Evolutionary conservation across 2,797 vertebrate species (phyloP).

Genomic region (Semotilus atromaculatus): DNA sequence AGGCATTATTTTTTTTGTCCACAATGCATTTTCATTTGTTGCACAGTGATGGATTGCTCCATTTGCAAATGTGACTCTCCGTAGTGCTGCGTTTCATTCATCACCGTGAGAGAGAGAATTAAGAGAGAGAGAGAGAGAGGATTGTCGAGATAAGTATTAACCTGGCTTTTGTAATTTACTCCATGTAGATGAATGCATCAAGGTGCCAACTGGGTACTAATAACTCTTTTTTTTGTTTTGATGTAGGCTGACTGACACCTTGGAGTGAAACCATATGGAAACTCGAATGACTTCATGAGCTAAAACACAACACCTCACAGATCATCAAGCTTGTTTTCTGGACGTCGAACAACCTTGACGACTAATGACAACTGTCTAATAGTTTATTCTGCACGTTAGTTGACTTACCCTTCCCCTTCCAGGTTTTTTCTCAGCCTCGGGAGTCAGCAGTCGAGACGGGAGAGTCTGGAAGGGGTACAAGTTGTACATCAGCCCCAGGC

Average conservation of each 20-base stretch:
- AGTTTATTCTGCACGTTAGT: slow-evolving; percentile 2
- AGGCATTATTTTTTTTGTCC: slow-evolving; percentile 11
- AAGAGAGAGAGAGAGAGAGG: not conserved
- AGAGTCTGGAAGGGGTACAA: slow-evolving; percentile 54
- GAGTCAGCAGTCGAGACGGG: slow-evolving; percentile 37
- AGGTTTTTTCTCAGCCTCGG: slow-evolving; percentile 46
- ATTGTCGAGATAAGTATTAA: not conserved
- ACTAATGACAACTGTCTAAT: slow-evolving; percentile 10
- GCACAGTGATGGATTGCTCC: slow-evolving; percentile 6
- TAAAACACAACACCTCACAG: slow-evolving; percentile 32
- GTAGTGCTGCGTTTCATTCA: slow-evolving; percentile 19
- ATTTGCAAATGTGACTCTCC: slow-evolving; percentile 26
- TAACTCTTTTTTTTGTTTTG: slow-evolving; percentile 13
- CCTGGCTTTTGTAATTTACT: slow-evolving; percentile 34
- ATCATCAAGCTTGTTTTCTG: slow-evolving; percentile 16
- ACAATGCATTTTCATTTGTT: slow-evolving; percentile 35
- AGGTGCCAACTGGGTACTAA: not conserved
- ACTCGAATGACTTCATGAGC: slow-evolving; percentile 4
- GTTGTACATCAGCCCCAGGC: slow-evolving; percentile 43
- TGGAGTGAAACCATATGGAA: slow-evolving; percentile 27
- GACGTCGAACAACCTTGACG: not conserved
- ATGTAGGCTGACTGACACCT: not conserved
- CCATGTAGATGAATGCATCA: not conserved
- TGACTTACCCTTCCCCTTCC: slow-evolving; percentile 52
- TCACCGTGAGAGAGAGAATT: not conserved